phyloP scores from a whole-genome alignment of 2,797 vertebrate genomes.

The Peromyscus attwateri region DNA sequence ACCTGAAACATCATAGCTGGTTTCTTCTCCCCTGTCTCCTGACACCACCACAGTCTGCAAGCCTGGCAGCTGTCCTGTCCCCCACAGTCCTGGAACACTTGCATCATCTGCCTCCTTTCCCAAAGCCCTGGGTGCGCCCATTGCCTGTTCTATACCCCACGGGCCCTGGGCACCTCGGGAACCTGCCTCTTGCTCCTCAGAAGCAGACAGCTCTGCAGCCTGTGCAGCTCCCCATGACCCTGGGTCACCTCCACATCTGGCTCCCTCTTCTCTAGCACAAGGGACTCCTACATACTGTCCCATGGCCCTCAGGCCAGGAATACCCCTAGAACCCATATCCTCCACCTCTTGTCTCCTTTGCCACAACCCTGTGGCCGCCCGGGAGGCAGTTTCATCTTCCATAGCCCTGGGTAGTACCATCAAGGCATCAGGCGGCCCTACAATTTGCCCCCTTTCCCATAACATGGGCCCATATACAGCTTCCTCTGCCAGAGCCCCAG shows the following conservation, averaged over 20 bases:
- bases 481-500: neutral
- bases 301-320: constrained; percentile 19
- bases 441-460: neutral
- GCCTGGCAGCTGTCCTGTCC: neutral
- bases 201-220: neutral
- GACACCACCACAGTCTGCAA: neutral
- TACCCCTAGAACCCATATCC: neutral
- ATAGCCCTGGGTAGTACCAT: neutral
- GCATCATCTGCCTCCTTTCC: constrained; percentile 5
- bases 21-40: neutral
- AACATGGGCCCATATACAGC: constrained; percentile 15
- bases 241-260: constrained; percentile 21
- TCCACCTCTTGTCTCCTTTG: neutral
- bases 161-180: neutral
- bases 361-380: neutral
- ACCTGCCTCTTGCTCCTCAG: neutral
- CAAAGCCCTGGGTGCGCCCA: neutral
- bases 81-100: constrained; percentile 14
- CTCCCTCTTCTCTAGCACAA: constrained; percentile 32
- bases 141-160: constrained; percentile 11
- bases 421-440: neutral
- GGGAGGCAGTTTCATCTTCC: neutral
- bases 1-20: neutral
- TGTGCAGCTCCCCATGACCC: constrained; percentile 26
- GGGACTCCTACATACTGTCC: constrained; percentile 29